Conservation (phyloP, 2,888 invertebrate genomes). For the Pristionchus mayeri region DNA sequence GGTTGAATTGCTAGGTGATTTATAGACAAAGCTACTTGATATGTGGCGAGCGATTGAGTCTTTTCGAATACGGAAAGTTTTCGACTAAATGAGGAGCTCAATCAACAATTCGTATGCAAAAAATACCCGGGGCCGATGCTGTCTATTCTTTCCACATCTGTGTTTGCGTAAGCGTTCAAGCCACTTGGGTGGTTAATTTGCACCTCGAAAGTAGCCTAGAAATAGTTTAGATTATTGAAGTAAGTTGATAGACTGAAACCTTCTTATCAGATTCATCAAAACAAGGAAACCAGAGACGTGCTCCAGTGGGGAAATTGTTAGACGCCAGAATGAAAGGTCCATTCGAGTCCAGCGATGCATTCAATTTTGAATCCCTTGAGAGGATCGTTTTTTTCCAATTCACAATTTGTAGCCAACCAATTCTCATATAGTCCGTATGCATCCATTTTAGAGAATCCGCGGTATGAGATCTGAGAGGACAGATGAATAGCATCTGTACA, state of each 20-base stretch:
- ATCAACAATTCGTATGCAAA: too few species aligned
- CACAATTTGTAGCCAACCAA: background rate
- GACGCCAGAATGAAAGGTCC: background rate
- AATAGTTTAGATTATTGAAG: background rate
- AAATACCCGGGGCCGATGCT: too few species aligned
- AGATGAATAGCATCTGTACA: background rate
- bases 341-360: background rate
- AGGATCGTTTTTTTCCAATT: background rate
- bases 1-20: background rate
- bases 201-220: background rate
- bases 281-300: slow-evolving; percentile 21
- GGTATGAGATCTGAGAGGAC: background rate
- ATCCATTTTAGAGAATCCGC: background rate
- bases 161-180: background rate
- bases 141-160: background rate
- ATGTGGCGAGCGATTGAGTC: background rate
- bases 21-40: background rate
- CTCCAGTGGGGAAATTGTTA: background rate
- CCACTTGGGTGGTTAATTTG: background rate
- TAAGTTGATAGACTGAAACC: background rate
- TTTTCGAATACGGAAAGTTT: background rate
- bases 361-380: background rate
- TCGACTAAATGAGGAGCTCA: too few species aligned
- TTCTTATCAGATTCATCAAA: background rate
- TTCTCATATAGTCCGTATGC: slow-evolving; percentile 20